Evolutionary conservation across 2,888 invertebrate species (phyloP).

Genomic region (Oscheius onirici): DNA sequence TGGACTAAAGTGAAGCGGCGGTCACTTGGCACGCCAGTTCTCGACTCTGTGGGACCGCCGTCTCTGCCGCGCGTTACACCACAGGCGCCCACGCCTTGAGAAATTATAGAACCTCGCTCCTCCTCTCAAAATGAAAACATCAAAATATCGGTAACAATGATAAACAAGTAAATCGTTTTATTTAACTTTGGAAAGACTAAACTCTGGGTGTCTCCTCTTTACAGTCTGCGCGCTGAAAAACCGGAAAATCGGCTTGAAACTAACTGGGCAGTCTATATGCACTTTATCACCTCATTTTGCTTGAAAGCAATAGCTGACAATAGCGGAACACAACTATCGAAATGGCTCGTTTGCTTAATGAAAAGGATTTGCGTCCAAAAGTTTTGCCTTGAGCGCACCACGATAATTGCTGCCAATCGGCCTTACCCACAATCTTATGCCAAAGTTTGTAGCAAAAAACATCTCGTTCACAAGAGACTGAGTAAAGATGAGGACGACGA

Average conservation of each 20-base stretch:
- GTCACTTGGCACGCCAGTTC: constrained; percentile 33
- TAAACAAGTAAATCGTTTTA: too few relatives aligned
- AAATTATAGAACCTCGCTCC: constrained; percentile 32
- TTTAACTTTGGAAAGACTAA: too few relatives aligned
- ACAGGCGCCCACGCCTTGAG: constrained; percentile 29
- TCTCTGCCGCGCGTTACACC: constrained; percentile 31
- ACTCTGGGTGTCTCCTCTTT: not conserved
- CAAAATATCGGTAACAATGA: not conserved
- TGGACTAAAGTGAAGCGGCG: constrained; percentile 28
- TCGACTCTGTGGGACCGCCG: constrained; percentile 32
- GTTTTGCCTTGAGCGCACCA: constrained; percentile 21
- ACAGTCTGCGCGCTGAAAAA: not conserved
- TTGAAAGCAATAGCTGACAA: not conserved
- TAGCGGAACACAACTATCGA: not conserved
- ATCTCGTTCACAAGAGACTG: not conserved
- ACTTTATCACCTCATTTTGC: not conserved
- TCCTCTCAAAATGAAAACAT: constrained; percentile 22
- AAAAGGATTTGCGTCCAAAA: not conserved
- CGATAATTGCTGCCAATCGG: constrained; percentile 27
- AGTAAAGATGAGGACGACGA: not conserved
- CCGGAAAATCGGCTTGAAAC: constrained; percentile 6
- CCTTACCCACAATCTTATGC: constrained; percentile 7
- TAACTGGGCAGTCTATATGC: not conserved
- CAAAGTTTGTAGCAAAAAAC: constrained; percentile 15
- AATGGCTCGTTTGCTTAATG: not conserved